A percentile compares a stretch with the other conserved stretches of the same genome.
Evolutionary conservation across 2,797 vertebrate genomes (phyloP).

Genomic region (Enteromius thamalakanensis): DNA sequence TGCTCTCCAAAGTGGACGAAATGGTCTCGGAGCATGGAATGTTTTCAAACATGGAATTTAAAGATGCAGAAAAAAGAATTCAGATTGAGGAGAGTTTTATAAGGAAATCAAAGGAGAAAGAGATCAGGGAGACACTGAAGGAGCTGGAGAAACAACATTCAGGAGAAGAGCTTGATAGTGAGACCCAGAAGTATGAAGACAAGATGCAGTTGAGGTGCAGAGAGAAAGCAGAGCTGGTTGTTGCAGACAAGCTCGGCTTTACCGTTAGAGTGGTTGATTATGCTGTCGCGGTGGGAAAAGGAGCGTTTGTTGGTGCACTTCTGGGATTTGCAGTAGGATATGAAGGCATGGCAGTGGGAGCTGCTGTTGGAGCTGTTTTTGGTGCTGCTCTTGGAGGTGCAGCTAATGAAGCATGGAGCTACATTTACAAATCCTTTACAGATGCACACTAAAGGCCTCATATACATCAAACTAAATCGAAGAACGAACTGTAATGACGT

Average conservation of each 20-base stretch:
- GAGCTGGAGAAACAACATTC: slow-evolving; percentile 33
- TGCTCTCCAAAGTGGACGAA: slow-evolving; percentile 41
- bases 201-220: slow-evolving; percentile 39
- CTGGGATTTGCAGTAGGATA: slow-evolving; percentile 27
- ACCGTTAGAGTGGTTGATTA: slow-evolving; percentile 53
- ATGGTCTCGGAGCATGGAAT: slow-evolving; percentile 34
- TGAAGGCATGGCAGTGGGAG: slow-evolving; percentile 31
- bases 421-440: slow-evolving; percentile 17
- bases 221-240: slow-evolving; percentile 47
- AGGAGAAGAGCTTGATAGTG: slow-evolving; percentile 33
- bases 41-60: slow-evolving; percentile 48
- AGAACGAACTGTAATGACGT: too few species aligned
- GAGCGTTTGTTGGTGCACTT: slow-evolving; percentile 21
- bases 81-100: slow-evolving; percentile 37
- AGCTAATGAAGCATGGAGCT: slow-evolving; percentile 27
- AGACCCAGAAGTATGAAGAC: slow-evolving; percentile 22
- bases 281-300: slow-evolving; percentile 54
- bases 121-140: slow-evolving; percentile 21
- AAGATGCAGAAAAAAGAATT: slow-evolving; percentile 59
- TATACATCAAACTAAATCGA: too few species aligned
- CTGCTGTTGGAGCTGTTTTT: slow-evolving; percentile 41
- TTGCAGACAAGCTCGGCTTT: slow-evolving; percentile 53
- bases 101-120: slow-evolving; percentile 42
- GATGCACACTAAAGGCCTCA: neutral
- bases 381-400: slow-evolving; percentile 50